Evolutionary conservation across 2,888 invertebrate species (phyloP).

Genomic region (Lepidocyrtinus sp.): DNA sequence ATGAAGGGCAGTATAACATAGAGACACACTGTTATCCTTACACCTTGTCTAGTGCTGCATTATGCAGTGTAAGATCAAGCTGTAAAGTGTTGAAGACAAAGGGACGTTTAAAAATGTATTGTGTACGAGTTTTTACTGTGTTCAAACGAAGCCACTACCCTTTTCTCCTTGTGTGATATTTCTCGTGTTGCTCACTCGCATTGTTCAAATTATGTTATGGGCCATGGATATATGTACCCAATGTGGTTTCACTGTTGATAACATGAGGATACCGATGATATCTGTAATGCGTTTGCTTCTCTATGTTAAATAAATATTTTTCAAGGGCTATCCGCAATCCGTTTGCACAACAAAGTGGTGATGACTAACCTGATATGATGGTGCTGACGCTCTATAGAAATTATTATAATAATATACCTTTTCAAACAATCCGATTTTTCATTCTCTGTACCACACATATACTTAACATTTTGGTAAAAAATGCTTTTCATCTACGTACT

Average conservation of each 20-base stretch:
- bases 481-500: too few relatives aligned
- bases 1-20: too few relatives aligned
- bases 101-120: background rate
- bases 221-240: background rate
- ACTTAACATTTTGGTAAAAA: too few relatives aligned
- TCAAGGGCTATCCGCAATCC: background rate
- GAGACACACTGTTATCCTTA: too few relatives aligned
- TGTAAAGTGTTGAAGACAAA: background rate
- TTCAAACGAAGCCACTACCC: too few relatives aligned
- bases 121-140: too few relatives aligned
- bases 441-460: too few relatives aligned
- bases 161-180: background rate
- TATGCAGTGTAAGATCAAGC: too few relatives aligned
- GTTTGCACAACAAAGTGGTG: background rate
- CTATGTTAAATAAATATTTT: background rate
- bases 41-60: too few relatives aligned
- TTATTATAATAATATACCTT: background rate
- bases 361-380: too few relatives aligned
- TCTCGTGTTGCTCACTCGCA: background rate
- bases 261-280: background rate
- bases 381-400: background rate
- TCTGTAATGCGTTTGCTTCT: background rate
- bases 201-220: background rate
- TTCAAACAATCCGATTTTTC: background rate
- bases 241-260: background rate